phyloP scores from a whole-genome alignment of 2,888 invertebrate species.

The Ormyrus nitidulus region DNA sequence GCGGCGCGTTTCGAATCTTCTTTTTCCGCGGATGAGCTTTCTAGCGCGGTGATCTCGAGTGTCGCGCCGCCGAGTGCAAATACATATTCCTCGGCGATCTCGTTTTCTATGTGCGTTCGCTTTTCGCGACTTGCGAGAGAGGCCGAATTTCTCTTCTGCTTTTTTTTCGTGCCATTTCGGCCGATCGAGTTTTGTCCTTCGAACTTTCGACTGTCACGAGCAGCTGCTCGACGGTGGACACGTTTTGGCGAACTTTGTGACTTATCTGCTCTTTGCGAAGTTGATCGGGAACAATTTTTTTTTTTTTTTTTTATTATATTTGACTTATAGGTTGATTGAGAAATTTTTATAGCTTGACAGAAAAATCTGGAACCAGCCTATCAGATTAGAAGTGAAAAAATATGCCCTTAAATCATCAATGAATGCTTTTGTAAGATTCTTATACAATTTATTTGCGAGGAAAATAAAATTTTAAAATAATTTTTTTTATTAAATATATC shows the following conservation, averaged over 20 bases:
- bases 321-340: not conserved
- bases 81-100: too few species aligned
- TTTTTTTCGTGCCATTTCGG: not conserved
- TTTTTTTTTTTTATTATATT: not conserved
- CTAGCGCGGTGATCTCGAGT: not conserved
- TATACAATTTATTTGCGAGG: too few species aligned
- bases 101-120: too few species aligned
- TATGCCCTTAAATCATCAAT: too few species aligned
- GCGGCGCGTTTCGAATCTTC: conserved; percentile 10
- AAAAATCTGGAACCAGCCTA: too few species aligned
- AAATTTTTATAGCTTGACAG: not conserved
- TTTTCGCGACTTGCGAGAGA: too few species aligned
- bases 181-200: not conserved
- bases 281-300: not conserved
- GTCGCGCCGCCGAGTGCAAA: too few species aligned
- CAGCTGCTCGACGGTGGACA: not conserved
- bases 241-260: not conserved
- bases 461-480: too few species aligned
- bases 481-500: too few species aligned
- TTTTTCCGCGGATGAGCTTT: conserved; percentile 9
- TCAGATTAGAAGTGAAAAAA: too few species aligned
- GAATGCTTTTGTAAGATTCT: too few species aligned
- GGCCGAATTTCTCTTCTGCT: too few species aligned
- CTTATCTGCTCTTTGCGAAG: not conserved
- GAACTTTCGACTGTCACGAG: conserved; percentile 7